A percentile compares a stretch with the other conserved stretches of the same genome.
phyloP scores from a whole-genome alignment of 2,888 invertebrate genomes.

The Bellardia pandia region DNA sequence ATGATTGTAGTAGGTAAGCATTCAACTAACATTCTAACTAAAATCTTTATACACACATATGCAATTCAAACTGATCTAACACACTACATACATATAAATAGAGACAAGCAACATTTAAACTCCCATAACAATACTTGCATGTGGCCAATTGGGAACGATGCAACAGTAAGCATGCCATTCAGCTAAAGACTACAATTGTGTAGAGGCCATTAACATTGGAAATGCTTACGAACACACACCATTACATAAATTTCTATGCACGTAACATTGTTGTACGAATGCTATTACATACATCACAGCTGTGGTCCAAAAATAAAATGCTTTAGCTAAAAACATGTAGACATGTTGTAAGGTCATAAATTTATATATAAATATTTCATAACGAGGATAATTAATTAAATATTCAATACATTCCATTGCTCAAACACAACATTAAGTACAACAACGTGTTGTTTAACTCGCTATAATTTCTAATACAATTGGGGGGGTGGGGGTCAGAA shows the following conservation, averaged over 20 bases:
- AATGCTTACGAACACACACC: background rate
- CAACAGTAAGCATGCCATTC: background rate
- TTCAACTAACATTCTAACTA: constrained; percentile 71
- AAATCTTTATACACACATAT: background rate
- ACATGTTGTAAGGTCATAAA: constrained; percentile 47
- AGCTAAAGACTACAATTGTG: background rate
- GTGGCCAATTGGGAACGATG: background rate
- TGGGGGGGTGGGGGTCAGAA: background rate
- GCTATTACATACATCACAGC: background rate
- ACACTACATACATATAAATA: background rate
- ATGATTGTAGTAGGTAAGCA: constrained; percentile 90
- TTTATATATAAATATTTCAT: constrained; percentile 47
- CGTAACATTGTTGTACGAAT: background rate
- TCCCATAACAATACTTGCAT: background rate
- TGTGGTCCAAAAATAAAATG: background rate
- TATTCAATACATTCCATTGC: constrained; percentile 57
- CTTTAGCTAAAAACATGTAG: background rate
- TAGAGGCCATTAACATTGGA: constrained; percentile 8
- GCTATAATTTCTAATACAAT: constrained; percentile 25
- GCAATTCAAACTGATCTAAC: background rate
- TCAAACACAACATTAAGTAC: constrained; percentile 32
- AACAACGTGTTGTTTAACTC: constrained; percentile 51
- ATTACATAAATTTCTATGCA: constrained; percentile 17
- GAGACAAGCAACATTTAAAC: background rate
- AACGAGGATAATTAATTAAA: constrained; percentile 65